A percentile compares a stretch with the other conserved stretches of the same genome.
Conservation (phyloP, 2,113 vertebrate species). For the Hylia prasina region DNA sequence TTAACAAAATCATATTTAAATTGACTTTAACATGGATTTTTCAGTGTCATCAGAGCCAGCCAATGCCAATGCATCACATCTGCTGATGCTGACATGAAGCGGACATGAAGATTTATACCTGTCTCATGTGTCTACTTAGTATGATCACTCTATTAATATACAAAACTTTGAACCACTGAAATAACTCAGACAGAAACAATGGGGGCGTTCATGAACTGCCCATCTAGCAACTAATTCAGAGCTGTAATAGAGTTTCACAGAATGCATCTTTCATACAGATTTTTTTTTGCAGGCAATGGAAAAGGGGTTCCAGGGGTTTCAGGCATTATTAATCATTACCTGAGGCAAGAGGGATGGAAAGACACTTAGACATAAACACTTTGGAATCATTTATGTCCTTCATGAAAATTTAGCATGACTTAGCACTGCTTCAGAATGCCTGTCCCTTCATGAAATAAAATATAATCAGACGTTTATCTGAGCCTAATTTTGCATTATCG, state of each 20-base stretch:
- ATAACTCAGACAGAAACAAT: background rate
- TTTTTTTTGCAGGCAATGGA: background rate
- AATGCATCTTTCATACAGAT: fast-evolving
- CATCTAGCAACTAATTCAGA: background rate
- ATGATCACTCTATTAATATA: background rate
- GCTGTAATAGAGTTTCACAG: background rate
- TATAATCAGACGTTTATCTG: background rate
- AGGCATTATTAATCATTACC: background rate
- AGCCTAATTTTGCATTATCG: background rate
- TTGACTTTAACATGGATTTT: background rate
- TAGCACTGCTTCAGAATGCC: background rate
- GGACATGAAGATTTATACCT: background rate
- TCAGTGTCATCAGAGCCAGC: background rate
- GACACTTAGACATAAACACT: background rate
- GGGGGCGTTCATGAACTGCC: fast-evolving
- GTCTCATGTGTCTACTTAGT: background rate
- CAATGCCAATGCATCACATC: background rate
- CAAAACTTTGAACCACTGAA: background rate
- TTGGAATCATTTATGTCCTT: background rate
- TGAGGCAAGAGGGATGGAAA: background rate
- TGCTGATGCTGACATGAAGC: background rate
- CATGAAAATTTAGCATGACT: background rate
- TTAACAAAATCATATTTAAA: background rate
- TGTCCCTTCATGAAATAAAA: background rate
- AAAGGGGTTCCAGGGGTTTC: background rate